Conservation (phyloP, 2,113 vertebrate genomes). For the Chaetops frenatus region DNA sequence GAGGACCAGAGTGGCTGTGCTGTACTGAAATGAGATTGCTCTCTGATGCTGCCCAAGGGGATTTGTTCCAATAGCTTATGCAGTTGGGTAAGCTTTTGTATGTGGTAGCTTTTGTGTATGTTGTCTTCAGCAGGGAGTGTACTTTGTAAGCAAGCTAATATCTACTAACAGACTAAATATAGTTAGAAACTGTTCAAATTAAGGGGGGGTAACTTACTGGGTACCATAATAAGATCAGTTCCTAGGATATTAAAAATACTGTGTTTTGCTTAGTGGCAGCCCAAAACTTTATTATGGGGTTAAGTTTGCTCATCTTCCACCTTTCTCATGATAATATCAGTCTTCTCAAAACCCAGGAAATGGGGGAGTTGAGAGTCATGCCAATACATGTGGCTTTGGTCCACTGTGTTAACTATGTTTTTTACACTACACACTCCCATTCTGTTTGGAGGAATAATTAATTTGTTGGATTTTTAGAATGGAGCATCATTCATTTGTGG, state of each 20-base stretch:
- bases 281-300: neutral
- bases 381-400: neutral
- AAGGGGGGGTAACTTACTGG: neutral
- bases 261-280: neutral
- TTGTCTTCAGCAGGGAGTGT: neutral
- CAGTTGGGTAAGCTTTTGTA: neutral
- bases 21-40: neutral
- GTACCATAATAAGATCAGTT: neutral
- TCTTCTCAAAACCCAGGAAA: neutral
- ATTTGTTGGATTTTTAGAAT: neutral
- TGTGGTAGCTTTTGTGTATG: neutral
- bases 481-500: accelerated
- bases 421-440: neutral
- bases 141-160: neutral
- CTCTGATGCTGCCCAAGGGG: neutral
- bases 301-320: neutral
- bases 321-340: neutral
- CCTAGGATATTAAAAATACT: neutral
- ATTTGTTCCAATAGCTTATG: neutral
- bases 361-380: neutral
- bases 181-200: neutral
- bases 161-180: neutral
- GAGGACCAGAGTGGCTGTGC: neutral
- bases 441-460: neutral
- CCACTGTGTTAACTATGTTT: neutral